A percentile compares a stretch with the other conserved stretches of the same genome.
phyloP scores from a whole-genome alignment of 1,140 invertebrate genomes.

The Drosophila orena region DNA sequence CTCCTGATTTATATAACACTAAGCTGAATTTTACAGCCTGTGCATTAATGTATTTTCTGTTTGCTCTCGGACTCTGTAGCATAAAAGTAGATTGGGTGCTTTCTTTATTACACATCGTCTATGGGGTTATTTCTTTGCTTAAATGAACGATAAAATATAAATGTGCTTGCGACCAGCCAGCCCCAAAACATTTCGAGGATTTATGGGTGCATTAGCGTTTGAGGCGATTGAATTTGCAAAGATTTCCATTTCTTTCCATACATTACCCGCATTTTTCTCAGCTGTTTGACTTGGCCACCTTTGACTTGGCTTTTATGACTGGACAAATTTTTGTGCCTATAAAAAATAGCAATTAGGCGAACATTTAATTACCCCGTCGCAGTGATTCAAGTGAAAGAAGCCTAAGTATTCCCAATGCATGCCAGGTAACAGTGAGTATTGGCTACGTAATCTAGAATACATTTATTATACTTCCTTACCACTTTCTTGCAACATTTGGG shows the following conservation, averaged over 20 bases:
- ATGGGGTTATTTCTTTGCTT: constrained; percentile 29
- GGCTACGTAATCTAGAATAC: not conserved
- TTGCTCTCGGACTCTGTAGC: constrained; percentile 47
- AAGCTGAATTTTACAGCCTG: constrained; percentile 52
- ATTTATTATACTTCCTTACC: too few relatives aligned
- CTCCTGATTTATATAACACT: constrained; percentile 47
- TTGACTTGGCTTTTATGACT: constrained; percentile 61
- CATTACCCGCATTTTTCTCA: constrained; percentile 23
- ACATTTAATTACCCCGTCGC: constrained; percentile 63
- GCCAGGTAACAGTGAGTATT: constrained; percentile 4
- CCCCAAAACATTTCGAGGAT: constrained; percentile 48
- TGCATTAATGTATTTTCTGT: constrained; percentile 47
- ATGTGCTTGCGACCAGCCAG: constrained; percentile 25
- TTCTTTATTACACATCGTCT: constrained; percentile 54
- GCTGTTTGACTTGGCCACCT: constrained; percentile 1
- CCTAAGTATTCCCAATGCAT: constrained; percentile 2
- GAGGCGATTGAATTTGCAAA: constrained; percentile 61
- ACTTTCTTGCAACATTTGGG: too few relatives aligned
- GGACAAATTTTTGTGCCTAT: constrained; percentile 60
- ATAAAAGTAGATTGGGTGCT: constrained; percentile 57
- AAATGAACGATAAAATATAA: constrained; percentile 51
- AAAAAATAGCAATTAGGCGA: constrained; percentile 68
- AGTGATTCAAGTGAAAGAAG: constrained; percentile 25
- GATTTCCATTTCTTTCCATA: constrained; percentile 17
- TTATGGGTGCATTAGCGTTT: constrained; percentile 70